Conservation (phyloP, 1,140 invertebrate genomes). For the Drosophila bocqueti region DNA sequence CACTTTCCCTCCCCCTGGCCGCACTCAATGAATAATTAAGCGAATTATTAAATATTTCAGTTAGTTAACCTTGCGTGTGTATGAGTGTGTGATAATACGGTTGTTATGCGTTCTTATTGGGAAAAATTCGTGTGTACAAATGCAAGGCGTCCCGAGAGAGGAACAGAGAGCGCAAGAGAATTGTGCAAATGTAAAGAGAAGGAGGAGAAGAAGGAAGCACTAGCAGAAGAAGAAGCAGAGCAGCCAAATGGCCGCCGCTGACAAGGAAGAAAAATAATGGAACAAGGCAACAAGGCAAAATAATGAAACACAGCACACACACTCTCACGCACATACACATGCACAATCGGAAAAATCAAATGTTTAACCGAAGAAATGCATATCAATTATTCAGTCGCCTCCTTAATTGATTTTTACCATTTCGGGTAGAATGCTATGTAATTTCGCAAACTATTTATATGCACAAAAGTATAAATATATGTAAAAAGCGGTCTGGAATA, state of each 20-base stretch:
- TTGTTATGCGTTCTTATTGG: slow-evolving; percentile 68
- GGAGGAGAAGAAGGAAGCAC: slow-evolving; percentile 23
- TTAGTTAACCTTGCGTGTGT: slow-evolving; percentile 20
- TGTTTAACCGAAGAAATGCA: slow-evolving; percentile 38
- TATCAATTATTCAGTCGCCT: slow-evolving; percentile 28
- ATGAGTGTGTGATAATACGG: slow-evolving; percentile 26
- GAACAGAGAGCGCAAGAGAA: slow-evolving; percentile 32
- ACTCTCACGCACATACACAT: slow-evolving; percentile 6
- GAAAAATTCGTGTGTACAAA: slow-evolving; percentile 76
- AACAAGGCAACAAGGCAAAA: slow-evolving; percentile 66
- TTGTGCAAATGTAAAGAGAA: slow-evolving; percentile 43
- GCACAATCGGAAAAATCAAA: slow-evolving; percentile 40
- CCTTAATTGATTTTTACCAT: slow-evolving; percentile 58
- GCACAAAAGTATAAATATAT: slow-evolving; percentile 46
- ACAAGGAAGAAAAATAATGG: slow-evolving; percentile 76
- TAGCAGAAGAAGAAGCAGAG: slow-evolving; percentile 53
- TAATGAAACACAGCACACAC: slow-evolving; percentile 53
- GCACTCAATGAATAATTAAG: slow-evolving; percentile 18
- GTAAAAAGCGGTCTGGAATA: slow-evolving; percentile 59
- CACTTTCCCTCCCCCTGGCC: slow-evolving; percentile 7
- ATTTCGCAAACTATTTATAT: slow-evolving; percentile 67
- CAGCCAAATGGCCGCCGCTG: slow-evolving; percentile 73
- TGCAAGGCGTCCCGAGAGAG: slow-evolving; percentile 54
- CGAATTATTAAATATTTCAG: slow-evolving; percentile 30
- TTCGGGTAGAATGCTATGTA: slow-evolving; percentile 32